Percentiles rank a stretch among this genome's conserved stretches.
Evolutionary conservation across 2,797 vertebrate species (phyloP).

Genomic region (Hoplostethus atlanticus): DNA sequence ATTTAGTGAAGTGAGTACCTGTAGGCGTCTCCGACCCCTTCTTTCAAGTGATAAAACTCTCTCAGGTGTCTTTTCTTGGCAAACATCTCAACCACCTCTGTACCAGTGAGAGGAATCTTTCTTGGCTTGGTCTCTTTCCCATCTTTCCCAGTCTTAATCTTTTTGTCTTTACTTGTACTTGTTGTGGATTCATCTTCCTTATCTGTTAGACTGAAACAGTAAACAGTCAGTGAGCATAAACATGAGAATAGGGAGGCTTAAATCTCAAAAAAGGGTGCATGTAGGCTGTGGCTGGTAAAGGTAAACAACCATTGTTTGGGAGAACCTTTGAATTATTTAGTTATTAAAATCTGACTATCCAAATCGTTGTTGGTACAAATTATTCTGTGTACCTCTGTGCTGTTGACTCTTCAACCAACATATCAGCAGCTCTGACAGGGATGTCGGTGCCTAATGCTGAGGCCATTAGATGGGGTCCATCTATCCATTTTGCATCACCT

Average conservation of each 20-base stretch:
- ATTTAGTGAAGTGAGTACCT: constrained; percentile 72
- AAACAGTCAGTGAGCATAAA: constrained; percentile 3
- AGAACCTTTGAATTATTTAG: neutral
- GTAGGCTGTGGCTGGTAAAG: too few species aligned
- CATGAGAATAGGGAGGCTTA: neutral
- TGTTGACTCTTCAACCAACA: constrained; percentile 10
- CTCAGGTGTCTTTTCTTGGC: constrained; percentile 61
- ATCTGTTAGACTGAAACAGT: constrained; percentile 45
- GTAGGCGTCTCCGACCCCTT: constrained; percentile 72
- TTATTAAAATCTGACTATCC: too few species aligned
- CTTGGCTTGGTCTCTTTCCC: constrained; percentile 12
- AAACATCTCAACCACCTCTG: constrained; percentile 75
- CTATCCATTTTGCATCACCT: constrained; percentile 68
- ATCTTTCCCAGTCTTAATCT: constrained; percentile 11
- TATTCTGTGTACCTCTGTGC: constrained; percentile 51
- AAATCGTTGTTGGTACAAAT: neutral
- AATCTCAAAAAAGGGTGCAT: neutral
- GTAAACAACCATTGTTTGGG: too few species aligned
- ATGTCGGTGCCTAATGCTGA: constrained; percentile 73
- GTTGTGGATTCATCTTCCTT: constrained; percentile 26
- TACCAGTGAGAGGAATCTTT: constrained; percentile 59
- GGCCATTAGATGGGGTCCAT: constrained; percentile 73
- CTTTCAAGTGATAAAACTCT: constrained; percentile 84
- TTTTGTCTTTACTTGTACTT: constrained; percentile 29
- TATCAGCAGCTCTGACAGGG: constrained; percentile 49